A percentile compares a stretch with the other conserved stretches of the same genome.
Conservation (phyloP, 92 coral and sea anemone species). For the Blastomussa wellsi region DNA sequence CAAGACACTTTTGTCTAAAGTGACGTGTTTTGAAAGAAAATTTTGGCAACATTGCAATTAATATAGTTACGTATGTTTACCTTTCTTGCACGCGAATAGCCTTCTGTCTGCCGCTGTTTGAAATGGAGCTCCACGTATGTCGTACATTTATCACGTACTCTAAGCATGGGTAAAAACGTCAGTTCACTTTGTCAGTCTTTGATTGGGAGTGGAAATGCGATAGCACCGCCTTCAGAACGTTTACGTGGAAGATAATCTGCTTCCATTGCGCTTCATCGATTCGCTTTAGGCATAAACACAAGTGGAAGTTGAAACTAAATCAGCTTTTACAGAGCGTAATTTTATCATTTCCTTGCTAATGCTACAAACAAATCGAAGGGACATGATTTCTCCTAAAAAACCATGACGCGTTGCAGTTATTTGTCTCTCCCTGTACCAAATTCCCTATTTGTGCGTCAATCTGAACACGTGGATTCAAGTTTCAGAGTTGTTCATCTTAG, state of each 20-base stretch:
- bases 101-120: neutral
- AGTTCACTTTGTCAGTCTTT: neutral
- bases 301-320: neutral
- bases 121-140: neutral
- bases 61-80: neutral
- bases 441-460: neutral
- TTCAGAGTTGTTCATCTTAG: neutral
- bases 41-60: neutral
- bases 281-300: neutral
- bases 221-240: conserved; percentile 7
- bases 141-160: neutral
- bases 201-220: conserved; percentile 14
- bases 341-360: neutral
- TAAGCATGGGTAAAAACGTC: neutral
- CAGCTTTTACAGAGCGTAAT: neutral
- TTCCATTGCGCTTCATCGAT: neutral
- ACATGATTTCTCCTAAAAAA: neutral
- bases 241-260: conserved; percentile 12
- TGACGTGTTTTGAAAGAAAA: neutral
- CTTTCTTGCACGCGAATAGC: neutral
- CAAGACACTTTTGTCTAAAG: neutral
- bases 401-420: neutral
- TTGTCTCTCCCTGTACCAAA: neutral
- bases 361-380: neutral
- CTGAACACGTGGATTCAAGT: neutral